phyloP scores from a whole-genome alignment of 1,140 invertebrate genomes.

The Heliconius melpomene region DNA sequence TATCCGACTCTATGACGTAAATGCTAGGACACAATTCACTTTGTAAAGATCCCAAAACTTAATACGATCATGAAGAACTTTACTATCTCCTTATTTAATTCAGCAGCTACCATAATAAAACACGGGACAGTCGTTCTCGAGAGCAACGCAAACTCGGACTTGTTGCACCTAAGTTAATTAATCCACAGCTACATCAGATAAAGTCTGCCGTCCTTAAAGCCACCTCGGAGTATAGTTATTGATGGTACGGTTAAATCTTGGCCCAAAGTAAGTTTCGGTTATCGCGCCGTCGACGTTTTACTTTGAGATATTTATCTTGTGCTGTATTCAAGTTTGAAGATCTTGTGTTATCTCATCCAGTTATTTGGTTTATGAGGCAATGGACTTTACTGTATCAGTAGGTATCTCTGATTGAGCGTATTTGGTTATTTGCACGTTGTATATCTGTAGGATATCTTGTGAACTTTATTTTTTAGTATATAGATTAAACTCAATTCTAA shows the following conservation, averaged over 20 bases:
- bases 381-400: background rate
- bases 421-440: background rate
- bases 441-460: background rate
- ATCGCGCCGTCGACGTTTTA: slow-evolving; percentile 14
- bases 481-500: background rate
- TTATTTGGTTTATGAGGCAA: slow-evolving; percentile 8
- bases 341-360: slow-evolving; percentile 1
- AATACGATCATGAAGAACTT: slow-evolving; percentile 48
- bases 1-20: slow-evolving; percentile 31
- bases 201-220: slow-evolving; percentile 56
- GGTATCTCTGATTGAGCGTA: background rate
- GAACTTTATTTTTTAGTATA: background rate
- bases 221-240: slow-evolving; percentile 53
- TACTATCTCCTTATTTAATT: slow-evolving; percentile 66
- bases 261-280: slow-evolving; percentile 42
- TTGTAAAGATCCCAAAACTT: slow-evolving; percentile 31
- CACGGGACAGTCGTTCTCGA: slow-evolving; percentile 67
- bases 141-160: slow-evolving; percentile 74
- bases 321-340: slow-evolving; percentile 15
- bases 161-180: slow-evolving; percentile 80
- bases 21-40: slow-evolving; percentile 35
- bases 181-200: slow-evolving; percentile 72
- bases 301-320: slow-evolving; percentile 22
- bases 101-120: slow-evolving; percentile 72
- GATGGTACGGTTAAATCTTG: slow-evolving; percentile 43